phyloP scores from a whole-genome alignment of 2,113 vertebrate species.

The Vicugna pacos region DNA sequence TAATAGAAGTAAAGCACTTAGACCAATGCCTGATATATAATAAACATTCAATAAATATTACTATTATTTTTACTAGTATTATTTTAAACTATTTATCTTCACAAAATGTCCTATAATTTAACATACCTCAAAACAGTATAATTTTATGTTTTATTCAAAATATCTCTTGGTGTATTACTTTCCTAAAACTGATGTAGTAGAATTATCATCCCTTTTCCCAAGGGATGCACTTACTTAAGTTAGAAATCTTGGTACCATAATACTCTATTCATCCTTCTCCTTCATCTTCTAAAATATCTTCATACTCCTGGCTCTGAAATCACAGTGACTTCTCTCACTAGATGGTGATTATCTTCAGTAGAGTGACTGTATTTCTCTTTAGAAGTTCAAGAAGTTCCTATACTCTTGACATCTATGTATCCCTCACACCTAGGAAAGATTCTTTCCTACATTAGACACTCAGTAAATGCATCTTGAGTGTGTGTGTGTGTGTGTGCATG shows the following conservation, averaged over 20 bases:
- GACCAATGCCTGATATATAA: not conserved
- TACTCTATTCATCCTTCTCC: not conserved
- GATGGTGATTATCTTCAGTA: not conserved
- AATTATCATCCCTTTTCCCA: not conserved
- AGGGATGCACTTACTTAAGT: not conserved
- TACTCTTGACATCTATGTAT: not conserved
- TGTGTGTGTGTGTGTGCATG: not conserved
- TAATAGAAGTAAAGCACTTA: conserved; percentile 26
- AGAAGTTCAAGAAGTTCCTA: not conserved
- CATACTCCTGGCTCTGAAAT: not conserved
- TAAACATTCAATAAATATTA: not conserved
- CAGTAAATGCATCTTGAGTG: not conserved
- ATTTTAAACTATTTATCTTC: conserved; percentile 5
- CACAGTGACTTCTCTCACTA: not conserved
- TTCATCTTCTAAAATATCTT: not conserved
- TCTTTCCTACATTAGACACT: not conserved
- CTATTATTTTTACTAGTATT: not conserved
- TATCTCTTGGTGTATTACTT: not conserved
- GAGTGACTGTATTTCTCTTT: not conserved
- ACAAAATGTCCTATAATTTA: not conserved
- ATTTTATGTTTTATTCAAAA: not conserved
- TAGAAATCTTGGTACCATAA: not conserved
- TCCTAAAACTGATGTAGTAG: not conserved
- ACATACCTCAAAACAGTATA: not conserved
- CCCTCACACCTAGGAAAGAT: not conserved